Conservation (phyloP, 2,888 invertebrate species). For the Terebella lapidaria region DNA sequence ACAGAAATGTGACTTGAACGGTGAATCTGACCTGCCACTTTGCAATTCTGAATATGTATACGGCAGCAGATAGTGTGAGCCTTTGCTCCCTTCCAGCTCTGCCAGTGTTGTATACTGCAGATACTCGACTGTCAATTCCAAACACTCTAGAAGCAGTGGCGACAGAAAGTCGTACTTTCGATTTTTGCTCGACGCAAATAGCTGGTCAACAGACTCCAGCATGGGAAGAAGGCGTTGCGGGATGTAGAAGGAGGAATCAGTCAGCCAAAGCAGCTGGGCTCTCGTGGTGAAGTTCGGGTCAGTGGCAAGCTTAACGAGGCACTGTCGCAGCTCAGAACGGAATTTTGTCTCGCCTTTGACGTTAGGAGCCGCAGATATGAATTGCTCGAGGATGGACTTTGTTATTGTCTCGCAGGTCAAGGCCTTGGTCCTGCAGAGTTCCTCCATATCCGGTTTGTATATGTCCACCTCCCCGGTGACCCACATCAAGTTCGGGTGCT, state of each 20-base stretch:
- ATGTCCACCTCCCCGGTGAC: conserved; percentile 11
- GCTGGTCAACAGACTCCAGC: background rate
- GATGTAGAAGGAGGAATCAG: conserved; percentile 14
- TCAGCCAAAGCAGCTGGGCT: conserved; percentile 11
- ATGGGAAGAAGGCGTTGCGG: conserved; percentile 9
- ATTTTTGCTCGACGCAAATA: conserved; percentile 1
- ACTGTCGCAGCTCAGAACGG: conserved; percentile 10
- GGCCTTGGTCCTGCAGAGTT: conserved; percentile 9
- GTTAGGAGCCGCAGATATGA: background rate
- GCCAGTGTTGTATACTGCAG: conserved; percentile 4
- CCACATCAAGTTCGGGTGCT: conserved; percentile 13
- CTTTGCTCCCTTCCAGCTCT: background rate
- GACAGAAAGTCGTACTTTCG: conserved; percentile 15
- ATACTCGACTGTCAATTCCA: conserved; percentile 16
- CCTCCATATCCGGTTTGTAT: conserved; percentile 9
- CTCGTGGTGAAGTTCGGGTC: conserved; percentile 11
- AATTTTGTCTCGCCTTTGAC: background rate
- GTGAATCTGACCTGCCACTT: background rate
- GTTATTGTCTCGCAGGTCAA: conserved; percentile 15
- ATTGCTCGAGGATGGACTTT: conserved; percentile 1
- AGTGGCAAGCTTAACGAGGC: conserved; percentile 13
- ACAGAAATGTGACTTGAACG: background rate
- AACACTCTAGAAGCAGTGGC: conserved; percentile 17
- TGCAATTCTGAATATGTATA: background rate
- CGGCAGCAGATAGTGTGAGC: background rate